Base-by-base conservation (phyloP, 2,888 invertebrate species). In the Apomyelois bistriatella region DNA sequence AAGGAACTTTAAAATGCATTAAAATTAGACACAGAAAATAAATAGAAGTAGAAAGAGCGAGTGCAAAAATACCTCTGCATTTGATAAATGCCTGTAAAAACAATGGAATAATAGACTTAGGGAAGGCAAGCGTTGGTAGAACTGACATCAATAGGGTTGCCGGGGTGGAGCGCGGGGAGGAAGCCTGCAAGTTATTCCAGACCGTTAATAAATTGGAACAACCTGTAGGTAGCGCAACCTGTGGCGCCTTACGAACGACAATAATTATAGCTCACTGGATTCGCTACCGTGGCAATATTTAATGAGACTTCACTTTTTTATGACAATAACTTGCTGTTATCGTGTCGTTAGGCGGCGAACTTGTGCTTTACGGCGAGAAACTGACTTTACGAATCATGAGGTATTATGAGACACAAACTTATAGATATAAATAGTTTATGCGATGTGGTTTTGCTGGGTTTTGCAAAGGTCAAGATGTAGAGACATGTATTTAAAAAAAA, bases 201-300 rank as follows among this genome's bases (percentile, higher is more conserved):
- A 65, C 64, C 70, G 74, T 81, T 79, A 78, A 77, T 77, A 82
- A 76, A 64, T 66, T 66, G 66, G 64, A 68, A 64, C 79, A 77
- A 82, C 84, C 82, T 81, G 83, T 82, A 60, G 83, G 83, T 82
- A 60, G 83, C 74, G 55, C 57, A 53, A 54, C 57, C 57, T 57
- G 57, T 57, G 32, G 54, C 42, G 48, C 48, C 50, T 37, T 30
- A 35, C 32, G 28, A 13, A 48, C 42, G 22, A 53, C 53, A 43
- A 32, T 50, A 54, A 52, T 52, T 52, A 52, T 50, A 22, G 43
- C 28, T 28, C 48, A 15, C 9, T 17, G 38, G 22, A 38, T 22
- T 38, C 15, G 32, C 32, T n/a, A 10, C 46, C 10, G 41, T 22
- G 41, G 41, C 16, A 41, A 46, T 32, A 35, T 46, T 32, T 46